Percentiles rank a stretch among this genome's conserved stretches.
phyloP scores from a whole-genome alignment of 2,113 vertebrate species.

The Trochalopteron elliotii region DNA sequence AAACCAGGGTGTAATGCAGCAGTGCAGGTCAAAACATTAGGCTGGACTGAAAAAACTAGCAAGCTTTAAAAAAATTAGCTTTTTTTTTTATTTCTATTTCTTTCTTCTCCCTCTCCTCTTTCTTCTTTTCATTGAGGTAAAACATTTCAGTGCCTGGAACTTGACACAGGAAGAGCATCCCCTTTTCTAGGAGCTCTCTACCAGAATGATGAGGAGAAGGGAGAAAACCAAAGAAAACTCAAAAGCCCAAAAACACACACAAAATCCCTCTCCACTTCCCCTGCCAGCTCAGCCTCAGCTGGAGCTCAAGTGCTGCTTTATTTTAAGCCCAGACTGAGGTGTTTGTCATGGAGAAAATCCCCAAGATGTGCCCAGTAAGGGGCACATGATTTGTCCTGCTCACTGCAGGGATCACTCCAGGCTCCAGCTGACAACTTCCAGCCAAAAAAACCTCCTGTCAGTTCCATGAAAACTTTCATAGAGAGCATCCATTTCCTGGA shows the following conservation, averaged over 20 bases:
- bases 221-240: neutral
- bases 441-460: neutral
- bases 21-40: constrained; percentile 22
- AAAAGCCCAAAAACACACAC: neutral
- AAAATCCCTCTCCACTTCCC: neutral
- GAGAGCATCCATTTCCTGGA: neutral
- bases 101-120: neutral
- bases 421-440: neutral
- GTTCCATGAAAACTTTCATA: neutral
- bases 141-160: constrained; percentile 64
- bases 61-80: constrained; percentile 40
- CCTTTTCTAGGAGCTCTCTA: neutral
- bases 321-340: neutral
- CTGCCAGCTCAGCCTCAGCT: constrained; percentile 2
- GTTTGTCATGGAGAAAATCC: constrained; percentile 3
- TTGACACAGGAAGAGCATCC: neutral
- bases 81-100: neutral
- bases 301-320: constrained; percentile 4
- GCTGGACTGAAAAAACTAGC: constrained; percentile 27
- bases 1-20: constrained; percentile 45
- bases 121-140: constrained; percentile 61
- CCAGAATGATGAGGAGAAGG: neutral
- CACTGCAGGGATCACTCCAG: neutral
- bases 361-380: neutral
- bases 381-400: neutral